Evolutionary conservation across 1,140 invertebrate species (phyloP).

Genomic region (Littorina saxatilis): DNA sequence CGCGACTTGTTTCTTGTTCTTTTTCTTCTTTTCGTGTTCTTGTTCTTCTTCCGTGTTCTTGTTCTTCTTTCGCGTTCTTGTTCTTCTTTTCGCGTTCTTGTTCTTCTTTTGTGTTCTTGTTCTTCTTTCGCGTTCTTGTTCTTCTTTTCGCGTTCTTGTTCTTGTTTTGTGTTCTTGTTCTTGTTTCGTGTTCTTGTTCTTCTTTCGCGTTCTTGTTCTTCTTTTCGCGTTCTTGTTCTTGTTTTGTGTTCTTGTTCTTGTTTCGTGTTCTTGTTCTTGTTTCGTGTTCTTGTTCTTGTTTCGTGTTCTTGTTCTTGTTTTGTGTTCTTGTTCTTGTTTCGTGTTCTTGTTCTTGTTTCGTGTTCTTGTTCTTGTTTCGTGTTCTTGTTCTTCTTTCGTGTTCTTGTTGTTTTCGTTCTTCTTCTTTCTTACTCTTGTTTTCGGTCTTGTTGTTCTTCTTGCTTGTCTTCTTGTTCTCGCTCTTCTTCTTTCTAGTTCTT

Average conservation of each 20-base stretch:
- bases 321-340: no score
- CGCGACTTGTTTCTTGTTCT: no score
- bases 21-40: no score
- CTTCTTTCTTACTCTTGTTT: no score
- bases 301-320: neutral
- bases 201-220: neutral
- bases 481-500: no score
- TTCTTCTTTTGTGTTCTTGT: neutral
- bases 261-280: neutral
- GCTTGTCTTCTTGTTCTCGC: neutral
- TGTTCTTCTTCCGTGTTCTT: no score
- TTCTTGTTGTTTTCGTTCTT: conserved; percentile 2
- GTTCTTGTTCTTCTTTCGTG: neutral
- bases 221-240: neutral
- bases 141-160: neutral
- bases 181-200: no score
- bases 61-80: neutral
- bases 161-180: neutral
- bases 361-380: neutral
- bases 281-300: no score
- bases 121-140: neutral
- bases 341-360: no score
- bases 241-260: neutral
- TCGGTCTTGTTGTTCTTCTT: neutral
- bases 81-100: neutral